Evolutionary conservation across 2,797 vertebrate genomes (phyloP), one percentile per base, ranked within the genome.

Genomic region (Lagorchestes hirsutus): DNA sequence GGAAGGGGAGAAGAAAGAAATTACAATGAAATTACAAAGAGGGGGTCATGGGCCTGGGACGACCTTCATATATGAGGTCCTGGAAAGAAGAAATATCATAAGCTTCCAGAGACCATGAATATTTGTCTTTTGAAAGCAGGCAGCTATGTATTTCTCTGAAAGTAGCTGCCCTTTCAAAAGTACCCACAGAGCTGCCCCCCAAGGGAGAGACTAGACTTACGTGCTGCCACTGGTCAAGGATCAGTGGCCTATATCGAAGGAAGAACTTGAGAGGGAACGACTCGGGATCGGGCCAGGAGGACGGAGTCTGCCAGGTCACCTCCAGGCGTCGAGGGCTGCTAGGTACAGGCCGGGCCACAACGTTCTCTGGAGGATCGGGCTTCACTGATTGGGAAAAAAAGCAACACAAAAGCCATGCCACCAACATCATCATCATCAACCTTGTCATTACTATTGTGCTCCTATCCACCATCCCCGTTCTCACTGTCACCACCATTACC

Each of bases 181-280:
- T 27, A 29, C 0, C 6, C 91, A 16, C 56, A 82, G 62, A 74
- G 62, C 62, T 40, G n/a, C 59, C 0, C 58, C 54, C 28, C 6
- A 9, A 3, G n/a, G 50, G 4, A 52, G 5, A 40, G 58, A 52
- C 95, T 24, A 87, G 22, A 98, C 99, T 99, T 98, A 99, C 99
- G 0, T 99, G 99, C 97, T 99, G 99, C 99, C 99, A 99, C 97
- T 99, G 99, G 97, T 99, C 99, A 97, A 99, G 98, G 98, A 99
- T 99, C 96, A 99, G 99, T 0, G 99, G 99, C 18, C 99, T 99
- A 98, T 99, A 99, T 52, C 99, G 99, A 91, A 99, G 99, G 98
- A 99, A 99, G 98, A 99, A 99, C 97, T 99, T 99, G 93, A 99
- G 99, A 0, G 99, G 99, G 97, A 99, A 99, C 94, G 98, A 99